Conservation (phyloP, 2,797 vertebrate species). For the Halcyon leucocephala region DNA sequence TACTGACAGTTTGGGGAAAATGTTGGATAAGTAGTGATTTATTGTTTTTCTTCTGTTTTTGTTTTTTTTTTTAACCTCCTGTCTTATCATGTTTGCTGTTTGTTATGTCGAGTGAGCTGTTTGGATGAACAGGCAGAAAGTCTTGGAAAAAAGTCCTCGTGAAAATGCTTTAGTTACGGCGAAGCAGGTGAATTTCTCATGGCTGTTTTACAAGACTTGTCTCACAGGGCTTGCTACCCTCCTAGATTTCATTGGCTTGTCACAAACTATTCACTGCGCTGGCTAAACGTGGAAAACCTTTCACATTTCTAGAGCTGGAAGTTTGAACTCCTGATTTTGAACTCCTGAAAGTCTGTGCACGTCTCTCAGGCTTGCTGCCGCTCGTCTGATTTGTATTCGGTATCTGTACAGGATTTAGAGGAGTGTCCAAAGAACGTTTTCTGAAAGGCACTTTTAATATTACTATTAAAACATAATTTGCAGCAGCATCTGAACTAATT, state of each 20-base stretch:
- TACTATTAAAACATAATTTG: slow-evolving; percentile 51
- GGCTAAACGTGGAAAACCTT: background rate
- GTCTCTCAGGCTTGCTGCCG: background rate
- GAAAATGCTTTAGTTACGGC: background rate
- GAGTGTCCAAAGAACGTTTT: background rate
- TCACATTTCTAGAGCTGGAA: background rate
- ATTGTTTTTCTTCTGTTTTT: background rate
- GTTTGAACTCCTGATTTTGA: background rate
- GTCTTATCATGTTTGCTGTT: background rate
- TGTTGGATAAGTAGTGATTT: background rate
- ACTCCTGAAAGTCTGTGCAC: background rate
- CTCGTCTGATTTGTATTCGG: background rate
- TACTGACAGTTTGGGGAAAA: fast-evolving
- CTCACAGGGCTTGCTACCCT: background rate
- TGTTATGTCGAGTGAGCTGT: background rate
- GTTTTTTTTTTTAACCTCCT: background rate
- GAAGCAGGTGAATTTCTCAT: slow-evolving; percentile 1
- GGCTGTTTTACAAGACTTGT: background rate
- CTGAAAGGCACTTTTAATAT: background rate
- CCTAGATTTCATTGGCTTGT: background rate
- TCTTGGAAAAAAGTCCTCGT: background rate
- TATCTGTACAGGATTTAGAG: background rate
- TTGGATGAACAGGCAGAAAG: background rate
- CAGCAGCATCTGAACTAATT: slow-evolving; percentile 54
- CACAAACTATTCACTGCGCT: background rate